phyloP scores from a whole-genome alignment of 2,888 invertebrate genomes.

The Ophion costatus region DNA sequence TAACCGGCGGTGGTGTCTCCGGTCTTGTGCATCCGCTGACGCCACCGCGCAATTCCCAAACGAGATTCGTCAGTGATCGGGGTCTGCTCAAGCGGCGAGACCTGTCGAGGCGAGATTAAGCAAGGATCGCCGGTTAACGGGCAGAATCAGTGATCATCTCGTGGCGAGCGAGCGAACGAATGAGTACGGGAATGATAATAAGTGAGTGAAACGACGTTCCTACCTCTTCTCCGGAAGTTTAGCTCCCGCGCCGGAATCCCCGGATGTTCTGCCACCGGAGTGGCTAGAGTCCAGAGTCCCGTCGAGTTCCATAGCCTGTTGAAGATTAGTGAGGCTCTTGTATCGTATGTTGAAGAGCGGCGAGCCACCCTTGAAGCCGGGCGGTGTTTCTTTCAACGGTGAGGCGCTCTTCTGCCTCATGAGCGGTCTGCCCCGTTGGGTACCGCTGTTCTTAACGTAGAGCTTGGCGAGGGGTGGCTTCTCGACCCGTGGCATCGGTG shows the following conservation, averaged over 20 bases:
- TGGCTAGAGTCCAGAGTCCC: constrained; percentile 96
- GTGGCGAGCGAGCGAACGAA: neutral
- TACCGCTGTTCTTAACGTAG: constrained; percentile 90
- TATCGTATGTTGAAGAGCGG: constrained; percentile 90
- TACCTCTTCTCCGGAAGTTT: constrained; percentile 92
- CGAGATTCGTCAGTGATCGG: constrained; percentile 93
- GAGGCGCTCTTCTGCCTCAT: constrained; percentile 90
- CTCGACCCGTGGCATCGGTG: constrained; percentile 86
- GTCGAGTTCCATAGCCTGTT: constrained; percentile 89
- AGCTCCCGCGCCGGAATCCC: constrained; percentile 91
- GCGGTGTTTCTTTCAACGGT: constrained; percentile 89
- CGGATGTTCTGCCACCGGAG: constrained; percentile 94
- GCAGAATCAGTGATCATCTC: neutral
- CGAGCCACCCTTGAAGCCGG: constrained; percentile 89
- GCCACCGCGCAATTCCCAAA: constrained; percentile 88
- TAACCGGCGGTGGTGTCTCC: constrained; percentile 81
- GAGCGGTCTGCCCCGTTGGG: constrained; percentile 87
- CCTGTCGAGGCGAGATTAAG: constrained; percentile 68
- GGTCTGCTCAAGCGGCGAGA: constrained; percentile 92
- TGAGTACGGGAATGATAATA: neutral
- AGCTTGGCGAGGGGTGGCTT: constrained; percentile 88
- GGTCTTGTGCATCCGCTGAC: constrained; percentile 80
- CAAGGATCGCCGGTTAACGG: neutral
- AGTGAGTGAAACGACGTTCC: constrained; percentile 2
- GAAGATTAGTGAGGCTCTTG: constrained; percentile 87